Evolutionary conservation across 2,888 invertebrate genomes (phyloP).

Genomic region (Lithophane ornitopus): DNA sequence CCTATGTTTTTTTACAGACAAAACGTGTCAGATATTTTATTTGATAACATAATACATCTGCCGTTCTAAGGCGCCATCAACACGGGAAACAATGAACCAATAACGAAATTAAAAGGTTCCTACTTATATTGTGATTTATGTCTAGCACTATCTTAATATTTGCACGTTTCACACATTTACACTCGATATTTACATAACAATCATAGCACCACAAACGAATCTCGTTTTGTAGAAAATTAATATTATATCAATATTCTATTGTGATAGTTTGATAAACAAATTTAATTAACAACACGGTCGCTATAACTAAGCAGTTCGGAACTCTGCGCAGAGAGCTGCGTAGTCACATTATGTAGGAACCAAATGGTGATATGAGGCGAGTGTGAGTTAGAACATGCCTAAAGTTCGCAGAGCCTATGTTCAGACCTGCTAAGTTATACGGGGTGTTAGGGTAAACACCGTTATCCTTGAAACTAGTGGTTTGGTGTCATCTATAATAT

Average conservation of each 20-base stretch:
- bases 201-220: conserved; percentile 57
- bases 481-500: too few relatives aligned
- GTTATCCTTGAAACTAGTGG: too few relatives aligned
- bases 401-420: too few relatives aligned
- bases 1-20: background rate
- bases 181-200: conserved; percentile 32
- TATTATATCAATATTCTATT: conserved; percentile 6
- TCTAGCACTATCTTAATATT: conserved; percentile 35
- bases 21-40: background rate
- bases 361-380: too few relatives aligned
- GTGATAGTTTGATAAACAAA: conserved; percentile 9
- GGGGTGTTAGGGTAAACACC: too few relatives aligned
- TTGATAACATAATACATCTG: background rate
- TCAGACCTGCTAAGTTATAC: too few relatives aligned
- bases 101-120: conserved; percentile 29
- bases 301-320: too few relatives aligned
- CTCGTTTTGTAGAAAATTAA: conserved; percentile 19
- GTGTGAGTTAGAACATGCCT: too few relatives aligned
- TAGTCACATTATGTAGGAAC: too few relatives aligned
- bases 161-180: conserved; percentile 36
- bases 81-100: conserved; percentile 47
- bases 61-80: background rate
- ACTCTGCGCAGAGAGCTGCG: too few relatives aligned
- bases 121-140: conserved; percentile 37
- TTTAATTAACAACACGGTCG: too few relatives aligned